phyloP scores from a whole-genome alignment of 1,140 invertebrate species.

The Penaeus vannamei region DNA sequence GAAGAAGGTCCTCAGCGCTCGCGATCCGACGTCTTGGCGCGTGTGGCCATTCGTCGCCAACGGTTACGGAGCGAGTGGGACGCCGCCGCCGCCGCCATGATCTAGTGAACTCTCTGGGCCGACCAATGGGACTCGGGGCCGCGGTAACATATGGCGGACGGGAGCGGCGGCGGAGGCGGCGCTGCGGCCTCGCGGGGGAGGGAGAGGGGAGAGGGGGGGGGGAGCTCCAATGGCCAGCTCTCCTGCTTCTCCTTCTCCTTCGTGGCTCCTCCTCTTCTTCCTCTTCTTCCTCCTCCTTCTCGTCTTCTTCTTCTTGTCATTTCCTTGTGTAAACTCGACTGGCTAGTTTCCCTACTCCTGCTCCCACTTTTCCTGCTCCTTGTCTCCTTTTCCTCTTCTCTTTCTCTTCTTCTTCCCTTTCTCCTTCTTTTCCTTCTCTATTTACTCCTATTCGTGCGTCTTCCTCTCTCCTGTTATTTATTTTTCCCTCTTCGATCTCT shows the following conservation, averaged over 20 bases:
- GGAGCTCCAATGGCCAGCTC: not conserved
- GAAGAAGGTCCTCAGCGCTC: too few relatives aligned
- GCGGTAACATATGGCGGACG: too few relatives aligned
- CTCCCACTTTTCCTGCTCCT: not conserved
- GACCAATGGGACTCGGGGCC: not conserved
- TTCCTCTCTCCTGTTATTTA: too few relatives aligned
- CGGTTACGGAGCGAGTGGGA: not conserved
- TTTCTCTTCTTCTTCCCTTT: not conserved
- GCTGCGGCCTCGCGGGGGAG: not conserved
- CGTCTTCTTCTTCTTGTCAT: too few relatives aligned
- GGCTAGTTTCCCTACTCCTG: not conserved
- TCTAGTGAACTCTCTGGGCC: constrained; percentile 35
- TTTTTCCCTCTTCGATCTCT: too few relatives aligned
- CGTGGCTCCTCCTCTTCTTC: too few relatives aligned
- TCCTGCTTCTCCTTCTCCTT: not conserved
- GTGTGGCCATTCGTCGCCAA: not conserved
- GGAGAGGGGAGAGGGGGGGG: not conserved
- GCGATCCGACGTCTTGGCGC: too few relatives aligned
- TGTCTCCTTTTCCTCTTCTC: not conserved
- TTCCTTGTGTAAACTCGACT: too few relatives aligned
- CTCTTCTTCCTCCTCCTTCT: not conserved
- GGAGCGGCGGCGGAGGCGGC: not conserved
- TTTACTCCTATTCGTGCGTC: too few relatives aligned
- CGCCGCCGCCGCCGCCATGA: not conserved
- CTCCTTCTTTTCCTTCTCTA: too few relatives aligned